These are phyloP conservation scores for Heterohyrax brucei DNA, from an alignment of 2,797 vertebrate genomes.

Conservation along the genomic window DNA sequence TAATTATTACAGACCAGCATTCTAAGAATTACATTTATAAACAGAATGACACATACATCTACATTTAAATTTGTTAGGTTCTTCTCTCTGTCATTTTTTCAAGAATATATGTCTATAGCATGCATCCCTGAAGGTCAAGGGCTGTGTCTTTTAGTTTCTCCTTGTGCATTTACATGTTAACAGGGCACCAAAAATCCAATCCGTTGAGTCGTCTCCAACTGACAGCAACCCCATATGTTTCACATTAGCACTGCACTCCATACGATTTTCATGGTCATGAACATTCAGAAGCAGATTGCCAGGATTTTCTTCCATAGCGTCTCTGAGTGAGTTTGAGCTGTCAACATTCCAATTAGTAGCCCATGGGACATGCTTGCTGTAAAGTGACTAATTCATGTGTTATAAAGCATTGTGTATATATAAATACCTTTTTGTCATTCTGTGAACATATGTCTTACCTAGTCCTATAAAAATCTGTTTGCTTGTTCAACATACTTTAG, in stretches of 20 bases:
- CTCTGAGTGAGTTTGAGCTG: too few relatives aligned
- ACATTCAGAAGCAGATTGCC: too few relatives aligned
- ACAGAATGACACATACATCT: neutral
- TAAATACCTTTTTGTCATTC: neutral
- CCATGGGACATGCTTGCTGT: neutral
- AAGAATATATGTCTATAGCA: neutral
- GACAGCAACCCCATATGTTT: too few relatives aligned
- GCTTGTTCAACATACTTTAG: neutral
- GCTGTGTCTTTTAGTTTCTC: neutral
- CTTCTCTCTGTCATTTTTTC: neutral
- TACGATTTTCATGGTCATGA: too few relatives aligned
- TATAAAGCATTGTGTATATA: neutral
- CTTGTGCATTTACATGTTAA: constrained; percentile 11
- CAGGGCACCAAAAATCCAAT: neutral
- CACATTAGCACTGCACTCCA: too few relatives aligned
- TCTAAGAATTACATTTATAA: neutral
- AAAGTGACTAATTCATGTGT: constrained; percentile 22
- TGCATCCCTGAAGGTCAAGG: neutral
- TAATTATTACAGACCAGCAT: neutral
- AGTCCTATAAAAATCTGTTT: neutral
- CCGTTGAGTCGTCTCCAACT: too few relatives aligned
- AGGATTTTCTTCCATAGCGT: too few relatives aligned
- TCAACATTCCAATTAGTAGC: too few relatives aligned
- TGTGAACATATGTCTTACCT: neutral
- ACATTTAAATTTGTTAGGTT: neutral